Conservation (phyloP, 37 sponge, comb jelly and placozoan genomes). For the Hexactinellida sp. region DNA sequence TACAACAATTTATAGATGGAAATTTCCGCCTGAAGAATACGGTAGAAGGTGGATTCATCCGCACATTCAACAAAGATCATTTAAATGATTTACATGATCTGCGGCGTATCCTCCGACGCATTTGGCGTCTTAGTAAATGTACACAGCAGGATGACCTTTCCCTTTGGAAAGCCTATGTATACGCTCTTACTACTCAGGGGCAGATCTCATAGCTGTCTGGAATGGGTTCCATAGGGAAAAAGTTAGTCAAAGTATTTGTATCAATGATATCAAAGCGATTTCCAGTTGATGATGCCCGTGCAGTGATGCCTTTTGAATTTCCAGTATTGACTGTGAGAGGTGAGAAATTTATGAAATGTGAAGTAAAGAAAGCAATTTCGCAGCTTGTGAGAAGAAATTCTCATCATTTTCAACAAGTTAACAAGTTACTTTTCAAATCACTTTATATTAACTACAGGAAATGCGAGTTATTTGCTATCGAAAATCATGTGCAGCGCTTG, state of each 20-base stretch:
- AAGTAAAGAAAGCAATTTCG: background rate
- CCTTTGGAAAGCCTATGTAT: background rate
- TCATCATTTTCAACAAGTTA: background rate
- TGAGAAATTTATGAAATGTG: background rate
- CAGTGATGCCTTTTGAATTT: background rate
- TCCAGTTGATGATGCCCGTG: background rate
- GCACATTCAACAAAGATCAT: background rate
- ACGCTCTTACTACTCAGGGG: background rate
- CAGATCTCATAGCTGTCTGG: background rate
- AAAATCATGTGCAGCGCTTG: background rate
- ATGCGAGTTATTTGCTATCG: background rate
- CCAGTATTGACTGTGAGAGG: background rate
- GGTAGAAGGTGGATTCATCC: background rate
- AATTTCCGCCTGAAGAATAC: background rate
- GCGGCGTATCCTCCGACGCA: background rate
- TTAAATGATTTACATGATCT: background rate
- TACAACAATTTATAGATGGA: background rate
- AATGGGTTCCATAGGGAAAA: background rate
- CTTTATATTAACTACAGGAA: background rate
- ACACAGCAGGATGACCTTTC: background rate
- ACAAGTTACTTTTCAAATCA: background rate
- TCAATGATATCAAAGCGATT: background rate
- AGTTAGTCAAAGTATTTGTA: background rate
- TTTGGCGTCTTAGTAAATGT: background rate
- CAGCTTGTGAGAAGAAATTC: background rate